phyloP scores from a whole-genome alignment of 1,140 invertebrate species.

The Ridgeia piscesae region DNA sequence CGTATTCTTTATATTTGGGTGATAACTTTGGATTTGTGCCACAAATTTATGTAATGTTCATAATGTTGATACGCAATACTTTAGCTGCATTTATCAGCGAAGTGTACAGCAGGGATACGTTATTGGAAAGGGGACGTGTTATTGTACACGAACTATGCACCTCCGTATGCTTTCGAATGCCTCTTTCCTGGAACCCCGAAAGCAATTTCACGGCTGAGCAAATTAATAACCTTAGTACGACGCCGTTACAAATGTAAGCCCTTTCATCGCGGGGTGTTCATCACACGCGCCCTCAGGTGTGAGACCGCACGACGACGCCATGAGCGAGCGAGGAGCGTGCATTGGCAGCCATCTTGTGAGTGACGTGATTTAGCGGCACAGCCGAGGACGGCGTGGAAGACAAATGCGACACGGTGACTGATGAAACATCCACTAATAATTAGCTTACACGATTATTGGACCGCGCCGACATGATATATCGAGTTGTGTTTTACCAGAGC shows the following conservation, averaged over 20 bases:
- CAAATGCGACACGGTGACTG: background rate
- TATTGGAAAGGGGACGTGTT: too few species aligned
- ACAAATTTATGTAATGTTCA: too few species aligned
- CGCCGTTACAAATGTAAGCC: background rate
- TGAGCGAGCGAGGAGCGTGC: background rate
- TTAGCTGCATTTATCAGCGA: too few species aligned
- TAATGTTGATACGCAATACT: too few species aligned
- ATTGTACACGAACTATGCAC: too few species aligned
- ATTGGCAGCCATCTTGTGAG: background rate
- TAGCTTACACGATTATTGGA: background rate
- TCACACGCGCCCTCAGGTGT: background rate
- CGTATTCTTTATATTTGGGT: too few species aligned
- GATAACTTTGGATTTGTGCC: too few species aligned
- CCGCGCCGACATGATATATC: background rate
- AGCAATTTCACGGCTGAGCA: background rate
- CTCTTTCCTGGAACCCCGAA: background rate
- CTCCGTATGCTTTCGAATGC: background rate
- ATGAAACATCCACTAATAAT: background rate
- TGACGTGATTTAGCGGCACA: background rate
- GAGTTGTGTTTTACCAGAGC: background rate
- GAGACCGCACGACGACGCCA: background rate
- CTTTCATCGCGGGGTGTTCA: background rate
- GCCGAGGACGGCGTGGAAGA: background rate
- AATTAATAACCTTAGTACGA: background rate
- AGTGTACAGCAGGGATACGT: too few species aligned